Evolutionary conservation across 2,888 invertebrate species (phyloP), one percentile per base, ranked within the genome.

Genomic region (Callyntrura guangdongensis): DNA sequence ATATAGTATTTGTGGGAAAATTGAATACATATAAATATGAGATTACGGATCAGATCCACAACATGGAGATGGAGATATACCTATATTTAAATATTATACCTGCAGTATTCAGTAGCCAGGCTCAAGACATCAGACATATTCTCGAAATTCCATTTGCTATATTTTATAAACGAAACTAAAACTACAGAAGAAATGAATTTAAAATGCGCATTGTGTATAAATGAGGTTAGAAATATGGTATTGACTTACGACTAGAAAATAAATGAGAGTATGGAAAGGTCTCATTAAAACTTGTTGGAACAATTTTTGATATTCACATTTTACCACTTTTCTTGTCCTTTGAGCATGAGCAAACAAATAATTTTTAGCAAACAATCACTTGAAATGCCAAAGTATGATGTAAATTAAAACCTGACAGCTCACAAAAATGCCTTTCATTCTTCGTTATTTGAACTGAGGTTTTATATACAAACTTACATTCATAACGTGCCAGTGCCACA

Each of bases 1-100:
- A 74, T 47, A 47, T 74, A 47, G 47, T 47, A 72, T 36, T 17
- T 36, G 64, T 59, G 67, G 27, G 67, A 67, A 67, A 67, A 22
- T 22, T 22, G 9, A 64, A 17, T 22, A 17, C 6, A 36, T 36
- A 36, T 36, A 36, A 36, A 36, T 36, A 6, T 6, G 36, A 36
- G 36, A 36, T 36, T 36, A 36, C 36, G 36, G 36, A 36, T 36
- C 36, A 6, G 36, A 36, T 36, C 36, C 36, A 36, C n/a, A n/a
- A n/a, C n/a, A n/a, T n/a, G n/a, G n/a, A n/a, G n/a, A n/a, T n/a
- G n/a, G n/a, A n/a, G n/a, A n/a, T n/a, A n/a, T n/a, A n/a, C n/a
- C n/a, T n/a, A n/a, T n/a, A n/a, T n/a, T n/a, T n/a, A n/a, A n/a
- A n/a, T n/a, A n/a, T n/a, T n/a, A n/a, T n/a, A n/a, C n/a, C n/a